phyloP scores from a whole-genome alignment of 2,113 vertebrate species.

The Bufo gargarizans region DNA sequence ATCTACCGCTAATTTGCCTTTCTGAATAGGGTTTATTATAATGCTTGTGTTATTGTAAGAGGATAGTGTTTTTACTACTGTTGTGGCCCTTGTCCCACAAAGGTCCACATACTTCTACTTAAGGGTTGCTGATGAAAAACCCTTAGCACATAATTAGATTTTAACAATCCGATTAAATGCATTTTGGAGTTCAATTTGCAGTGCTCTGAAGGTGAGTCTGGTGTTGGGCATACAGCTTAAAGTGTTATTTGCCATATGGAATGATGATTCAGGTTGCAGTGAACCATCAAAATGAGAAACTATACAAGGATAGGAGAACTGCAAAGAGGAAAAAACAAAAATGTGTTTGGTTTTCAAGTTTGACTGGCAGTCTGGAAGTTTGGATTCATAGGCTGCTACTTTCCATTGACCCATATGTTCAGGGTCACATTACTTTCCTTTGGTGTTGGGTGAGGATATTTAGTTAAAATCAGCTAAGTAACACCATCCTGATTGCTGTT shows the following conservation, averaged over 20 bases:
- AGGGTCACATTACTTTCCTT: conserved; percentile 24
- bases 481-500: conserved; percentile 26
- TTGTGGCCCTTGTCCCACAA: background rate
- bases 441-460: background rate
- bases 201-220: background rate
- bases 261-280: background rate
- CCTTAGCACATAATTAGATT: conserved; percentile 4
- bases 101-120: conserved; percentile 19
- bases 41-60: conserved; percentile 48
- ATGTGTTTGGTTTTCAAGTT: conserved; percentile 17
- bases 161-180: background rate
- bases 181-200: background rate
- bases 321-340: background rate
- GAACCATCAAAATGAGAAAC: background rate
- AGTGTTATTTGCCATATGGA: background rate
- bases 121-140: background rate
- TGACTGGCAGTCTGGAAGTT: conserved; percentile 27
- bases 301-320: background rate
- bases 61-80: conserved; percentile 45
- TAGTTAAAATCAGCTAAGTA: conserved; percentile 13
- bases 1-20: conserved; percentile 27
- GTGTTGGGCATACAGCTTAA: background rate
- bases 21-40: conserved; percentile 36
- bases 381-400: background rate
- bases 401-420: conserved; percentile 18